Conservation (phyloP, 2,797 vertebrate genomes). For the Alectoris magna region DNA sequence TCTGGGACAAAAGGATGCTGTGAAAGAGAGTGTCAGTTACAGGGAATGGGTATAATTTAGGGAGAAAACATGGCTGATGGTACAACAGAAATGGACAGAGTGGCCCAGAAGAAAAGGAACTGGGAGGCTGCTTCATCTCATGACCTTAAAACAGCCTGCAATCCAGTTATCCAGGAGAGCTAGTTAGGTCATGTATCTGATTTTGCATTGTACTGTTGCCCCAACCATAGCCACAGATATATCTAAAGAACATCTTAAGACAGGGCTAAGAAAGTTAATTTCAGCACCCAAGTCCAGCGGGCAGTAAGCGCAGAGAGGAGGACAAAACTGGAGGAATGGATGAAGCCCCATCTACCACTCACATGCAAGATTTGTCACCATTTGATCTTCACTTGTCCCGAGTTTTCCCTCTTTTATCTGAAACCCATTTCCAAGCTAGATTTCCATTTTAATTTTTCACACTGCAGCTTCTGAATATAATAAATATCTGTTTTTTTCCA, state of each 20-base stretch:
- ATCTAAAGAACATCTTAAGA: neutral
- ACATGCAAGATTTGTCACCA: neutral
- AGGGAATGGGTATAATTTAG: neutral
- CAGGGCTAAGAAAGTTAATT: neutral
- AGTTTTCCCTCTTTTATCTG: neutral
- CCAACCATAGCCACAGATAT: neutral
- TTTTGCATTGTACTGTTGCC: neutral
- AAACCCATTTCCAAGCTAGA: neutral
- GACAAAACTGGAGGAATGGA: neutral
- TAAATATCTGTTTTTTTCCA: neutral
- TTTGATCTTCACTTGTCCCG: neutral
- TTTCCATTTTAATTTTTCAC: neutral
- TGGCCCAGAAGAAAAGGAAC: neutral
- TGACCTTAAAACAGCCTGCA: neutral
- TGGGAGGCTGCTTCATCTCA: neutral
- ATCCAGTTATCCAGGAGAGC: neutral
- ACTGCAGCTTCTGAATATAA: neutral
- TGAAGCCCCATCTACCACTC: neutral
- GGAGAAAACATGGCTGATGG: neutral
- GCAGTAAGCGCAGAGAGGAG: neutral
- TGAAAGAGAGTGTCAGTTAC: neutral
- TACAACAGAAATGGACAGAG: neutral
- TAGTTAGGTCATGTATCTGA: neutral
- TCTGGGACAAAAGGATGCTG: conserved; percentile 31
- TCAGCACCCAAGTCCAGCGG: accelerated